Evolutionary conservation across 2,888 invertebrate species (phyloP).

Genomic region (Pasiphila rectangulata): DNA sequence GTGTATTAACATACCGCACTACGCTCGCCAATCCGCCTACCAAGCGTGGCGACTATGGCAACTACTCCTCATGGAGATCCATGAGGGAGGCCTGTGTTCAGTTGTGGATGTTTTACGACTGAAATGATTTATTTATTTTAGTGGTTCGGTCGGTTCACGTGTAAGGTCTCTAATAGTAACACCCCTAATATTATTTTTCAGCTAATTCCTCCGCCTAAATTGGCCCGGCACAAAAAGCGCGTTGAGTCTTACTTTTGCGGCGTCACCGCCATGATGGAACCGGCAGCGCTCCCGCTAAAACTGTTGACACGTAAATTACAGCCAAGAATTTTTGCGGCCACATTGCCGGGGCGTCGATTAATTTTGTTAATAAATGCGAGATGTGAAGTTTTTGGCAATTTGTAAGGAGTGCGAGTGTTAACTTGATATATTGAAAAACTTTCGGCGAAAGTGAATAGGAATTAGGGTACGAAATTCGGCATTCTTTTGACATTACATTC

Average conservation of each 20-base stretch:
- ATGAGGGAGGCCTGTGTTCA: too few species aligned
- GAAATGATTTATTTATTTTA: too few species aligned
- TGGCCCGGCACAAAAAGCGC: conserved; percentile 31
- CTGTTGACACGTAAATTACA: conserved; percentile 47
- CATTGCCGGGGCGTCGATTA: conserved; percentile 46
- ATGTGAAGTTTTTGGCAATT: conserved; percentile 20
- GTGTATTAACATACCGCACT: too few species aligned
- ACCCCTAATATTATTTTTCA: conserved; percentile 19
- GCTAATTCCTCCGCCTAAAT: conserved; percentile 30
- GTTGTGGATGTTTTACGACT: too few species aligned
- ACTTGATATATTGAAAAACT: conserved; percentile 15
- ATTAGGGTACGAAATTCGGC: background rate
- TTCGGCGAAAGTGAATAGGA: conserved; percentile 2
- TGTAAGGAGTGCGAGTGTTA: conserved; percentile 17
- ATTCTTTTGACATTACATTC: background rate
- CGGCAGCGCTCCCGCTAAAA: conserved; percentile 37
- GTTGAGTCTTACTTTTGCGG: conserved; percentile 30
- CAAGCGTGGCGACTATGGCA: too few species aligned
- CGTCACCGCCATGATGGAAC: conserved; percentile 40
- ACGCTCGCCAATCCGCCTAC: too few species aligned
- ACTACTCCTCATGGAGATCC: too few species aligned
- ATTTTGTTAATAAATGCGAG: conserved; percentile 34
- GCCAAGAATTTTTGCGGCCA: conserved; percentile 35
- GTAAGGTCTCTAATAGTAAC: conserved; percentile 16
- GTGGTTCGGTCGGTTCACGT: too few species aligned